These are phyloP conservation scores for Uloborus diversus DNA, from an alignment of 1,140 invertebrate genomes.

Conservation along the genomic window DNA sequence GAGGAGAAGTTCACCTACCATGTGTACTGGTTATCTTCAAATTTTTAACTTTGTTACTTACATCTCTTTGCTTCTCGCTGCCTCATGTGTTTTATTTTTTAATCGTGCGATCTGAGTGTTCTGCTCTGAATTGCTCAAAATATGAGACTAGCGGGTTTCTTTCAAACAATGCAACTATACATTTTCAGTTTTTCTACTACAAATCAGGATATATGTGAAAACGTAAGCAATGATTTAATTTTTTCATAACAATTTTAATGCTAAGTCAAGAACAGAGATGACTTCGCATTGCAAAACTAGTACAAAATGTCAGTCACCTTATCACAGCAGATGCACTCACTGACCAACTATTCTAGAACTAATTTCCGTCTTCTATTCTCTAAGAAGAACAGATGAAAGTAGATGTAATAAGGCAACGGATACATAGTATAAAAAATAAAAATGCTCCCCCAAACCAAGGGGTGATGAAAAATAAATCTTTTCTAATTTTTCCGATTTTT, in stretches of 20 bases:
- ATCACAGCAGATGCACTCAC: background rate
- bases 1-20: too few relatives aligned
- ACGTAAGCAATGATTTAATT: background rate
- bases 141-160: background rate
- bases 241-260: background rate
- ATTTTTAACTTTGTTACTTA: too few relatives aligned
- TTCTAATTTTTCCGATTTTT: slow-evolving; percentile 18
- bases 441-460: slow-evolving; percentile 7
- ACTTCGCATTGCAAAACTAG: background rate
- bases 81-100: background rate
- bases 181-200: background rate
- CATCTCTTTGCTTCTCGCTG: background rate
- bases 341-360: slow-evolving; percentile 11
- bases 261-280: background rate
- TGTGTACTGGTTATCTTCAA: too few relatives aligned
- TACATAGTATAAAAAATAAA: slow-evolving; percentile 55
- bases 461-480: slow-evolving; percentile 41
- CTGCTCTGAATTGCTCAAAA: background rate
- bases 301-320: background rate
- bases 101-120: background rate
- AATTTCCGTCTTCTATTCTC: slow-evolving; percentile 6
- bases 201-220: background rate
- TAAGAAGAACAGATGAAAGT: slow-evolving; percentile 34
- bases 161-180: background rate
- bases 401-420: slow-evolving; percentile 48